A percentile compares a stretch with the other conserved stretches of the same genome.
Conservation (phyloP, 2,113 vertebrate genomes). For the Rhinoderma darwinii region DNA sequence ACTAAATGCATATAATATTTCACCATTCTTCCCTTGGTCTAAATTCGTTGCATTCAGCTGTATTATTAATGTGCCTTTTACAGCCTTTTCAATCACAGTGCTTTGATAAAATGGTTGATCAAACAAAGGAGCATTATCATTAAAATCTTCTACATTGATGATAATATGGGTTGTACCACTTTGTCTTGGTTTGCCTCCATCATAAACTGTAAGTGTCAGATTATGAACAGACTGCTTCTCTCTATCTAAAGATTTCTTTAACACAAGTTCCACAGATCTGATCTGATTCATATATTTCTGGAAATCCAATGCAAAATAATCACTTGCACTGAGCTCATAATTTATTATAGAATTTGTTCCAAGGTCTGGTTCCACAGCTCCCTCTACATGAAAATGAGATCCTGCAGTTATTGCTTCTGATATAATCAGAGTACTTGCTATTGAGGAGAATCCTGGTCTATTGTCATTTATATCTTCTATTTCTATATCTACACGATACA, state of each 20-base stretch:
- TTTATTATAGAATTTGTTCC: slow-evolving; percentile 71
- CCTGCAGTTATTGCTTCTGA: slow-evolving; percentile 62
- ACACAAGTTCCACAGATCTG: slow-evolving; percentile 42
- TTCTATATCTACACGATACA: slow-evolving; percentile 10
- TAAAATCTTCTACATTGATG: slow-evolving; percentile 67
- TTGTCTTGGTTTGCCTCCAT: slow-evolving; percentile 17
- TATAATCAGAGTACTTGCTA: not conserved
- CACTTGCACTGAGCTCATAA: slow-evolving; percentile 73
- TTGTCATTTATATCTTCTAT: slow-evolving; percentile 23
- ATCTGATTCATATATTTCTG: slow-evolving; percentile 11
- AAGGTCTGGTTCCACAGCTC: slow-evolving; percentile 72
- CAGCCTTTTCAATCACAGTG: slow-evolving; percentile 78
- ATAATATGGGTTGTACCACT: slow-evolving; percentile 65
- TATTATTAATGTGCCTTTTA: slow-evolving; percentile 78
- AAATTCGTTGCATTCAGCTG: slow-evolving; percentile 83
- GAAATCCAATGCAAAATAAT: slow-evolving; percentile 1
- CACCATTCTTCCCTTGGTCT: slow-evolving; percentile 82
- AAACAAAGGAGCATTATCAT: slow-evolving; percentile 70
- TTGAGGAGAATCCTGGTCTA: not conserved
- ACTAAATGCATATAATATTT: slow-evolving; percentile 84
- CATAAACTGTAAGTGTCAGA: slow-evolving; percentile 1
- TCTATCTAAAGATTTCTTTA: slow-evolving; percentile 61
- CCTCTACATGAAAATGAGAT: slow-evolving; percentile 70
- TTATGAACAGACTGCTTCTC: slow-evolving; percentile 46
- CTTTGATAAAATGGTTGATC: slow-evolving; percentile 63